phyloP scores from a whole-genome alignment of 1,140 invertebrate species.

The Acromyrmex echinatior region DNA sequence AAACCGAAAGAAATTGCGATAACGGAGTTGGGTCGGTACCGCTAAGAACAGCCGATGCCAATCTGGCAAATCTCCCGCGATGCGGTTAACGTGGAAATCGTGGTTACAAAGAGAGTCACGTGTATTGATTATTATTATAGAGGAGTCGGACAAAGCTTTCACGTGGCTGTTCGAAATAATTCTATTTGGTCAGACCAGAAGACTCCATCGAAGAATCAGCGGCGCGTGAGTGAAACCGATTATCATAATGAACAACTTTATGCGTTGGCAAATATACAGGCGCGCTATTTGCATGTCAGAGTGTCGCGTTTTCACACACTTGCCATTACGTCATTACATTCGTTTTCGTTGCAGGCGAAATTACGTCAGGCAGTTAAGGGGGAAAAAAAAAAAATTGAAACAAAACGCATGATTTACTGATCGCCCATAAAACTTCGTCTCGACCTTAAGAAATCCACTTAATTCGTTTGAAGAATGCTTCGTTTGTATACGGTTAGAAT shows the following conservation, averaged over 20 bases:
- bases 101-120: slow-evolving; percentile 21
- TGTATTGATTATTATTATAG: slow-evolving; percentile 36
- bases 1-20: slow-evolving; percentile 72
- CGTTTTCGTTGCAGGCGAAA: slow-evolving; percentile 20
- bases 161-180: slow-evolving; percentile 41
- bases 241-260: slow-evolving; percentile 60
- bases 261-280: slow-evolving; percentile 49
- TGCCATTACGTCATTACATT: not conserved
- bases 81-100: slow-evolving; percentile 63
- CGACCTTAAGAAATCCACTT: not conserved
- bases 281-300: slow-evolving; percentile 9
- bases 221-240: slow-evolving; percentile 28
- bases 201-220: not conserved
- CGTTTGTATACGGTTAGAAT: slow-evolving; percentile 5
- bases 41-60: slow-evolving; percentile 75
- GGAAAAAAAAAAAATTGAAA: slow-evolving; percentile 7
- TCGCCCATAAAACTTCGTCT: slow-evolving; percentile 18
- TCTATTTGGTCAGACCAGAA: slow-evolving; percentile 21
- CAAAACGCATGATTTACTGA: slow-evolving; percentile 40
- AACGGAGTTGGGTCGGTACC: slow-evolving; percentile 78
- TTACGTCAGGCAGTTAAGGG: slow-evolving; percentile 3
- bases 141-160: slow-evolving; percentile 42
- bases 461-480: slow-evolving; percentile 18
- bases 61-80: slow-evolving; percentile 66
- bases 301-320: slow-evolving; percentile 16